phyloP scores from a whole-genome alignment of 1,140 invertebrate genomes.

The Bombus turneri region DNA sequence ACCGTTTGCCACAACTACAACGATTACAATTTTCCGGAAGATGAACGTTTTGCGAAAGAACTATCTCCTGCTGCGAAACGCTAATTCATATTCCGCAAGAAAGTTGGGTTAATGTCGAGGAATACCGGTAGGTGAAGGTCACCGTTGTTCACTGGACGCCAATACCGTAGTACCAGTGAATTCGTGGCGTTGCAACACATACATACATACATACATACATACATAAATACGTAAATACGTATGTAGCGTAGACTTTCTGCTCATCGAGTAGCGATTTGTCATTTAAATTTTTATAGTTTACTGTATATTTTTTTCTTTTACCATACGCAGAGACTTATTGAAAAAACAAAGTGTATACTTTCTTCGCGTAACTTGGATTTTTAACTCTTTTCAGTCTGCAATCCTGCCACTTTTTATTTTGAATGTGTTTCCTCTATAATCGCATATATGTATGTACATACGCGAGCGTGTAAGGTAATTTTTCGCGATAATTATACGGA shows the following conservation, averaged over 20 bases:
- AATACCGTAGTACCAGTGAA: conserved; percentile 11
- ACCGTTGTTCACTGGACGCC: conserved; percentile 17
- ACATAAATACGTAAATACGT: not conserved
- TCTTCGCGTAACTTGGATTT: not conserved
- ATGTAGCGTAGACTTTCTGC: not conserved
- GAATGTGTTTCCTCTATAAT: not conserved
- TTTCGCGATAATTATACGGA: not conserved
- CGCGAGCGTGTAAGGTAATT: not conserved
- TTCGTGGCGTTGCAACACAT: not conserved
- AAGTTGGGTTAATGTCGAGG: conserved; percentile 12
- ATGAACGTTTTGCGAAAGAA: not conserved
- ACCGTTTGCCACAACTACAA: not conserved
- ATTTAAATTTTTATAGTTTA: not conserved
- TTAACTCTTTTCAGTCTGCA: not conserved
- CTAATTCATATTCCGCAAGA: conserved; percentile 23
- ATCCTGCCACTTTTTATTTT: not conserved
- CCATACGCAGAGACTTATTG: not conserved
- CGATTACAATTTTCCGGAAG: not conserved
- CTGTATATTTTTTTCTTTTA: not conserved
- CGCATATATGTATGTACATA: not conserved
- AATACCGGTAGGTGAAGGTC: conserved; percentile 48
- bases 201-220: too few species aligned
- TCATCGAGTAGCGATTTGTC: not conserved
- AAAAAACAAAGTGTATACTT: not conserved
- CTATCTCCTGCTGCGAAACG: not conserved